Evolutionary conservation across 92 coral and sea anemone species (phyloP).

Genomic region (Metridium senile): DNA sequence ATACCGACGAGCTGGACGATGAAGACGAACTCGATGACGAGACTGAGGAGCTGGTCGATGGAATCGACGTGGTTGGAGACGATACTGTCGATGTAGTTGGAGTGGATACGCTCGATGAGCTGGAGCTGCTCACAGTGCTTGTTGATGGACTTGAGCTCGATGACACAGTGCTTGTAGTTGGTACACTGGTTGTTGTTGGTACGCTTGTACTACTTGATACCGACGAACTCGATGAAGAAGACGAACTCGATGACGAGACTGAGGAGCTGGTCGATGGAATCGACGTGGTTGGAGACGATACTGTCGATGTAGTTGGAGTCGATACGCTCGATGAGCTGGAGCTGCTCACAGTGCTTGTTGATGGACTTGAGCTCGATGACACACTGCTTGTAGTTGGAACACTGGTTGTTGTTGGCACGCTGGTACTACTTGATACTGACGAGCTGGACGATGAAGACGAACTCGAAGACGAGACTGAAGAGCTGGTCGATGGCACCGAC

Average conservation of each 20-base stretch:
- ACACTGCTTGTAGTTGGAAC: slow-evolving; percentile 14
- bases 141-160: neutral
- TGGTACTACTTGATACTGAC: neutral
- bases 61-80: neutral
- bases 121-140: neutral
- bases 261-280: slow-evolving; percentile 4
- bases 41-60: slow-evolving; percentile 3
- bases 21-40: slow-evolving; percentile 18
- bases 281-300: neutral
- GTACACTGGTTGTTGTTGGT: slow-evolving; percentile 8
- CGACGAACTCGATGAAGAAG: neutral
- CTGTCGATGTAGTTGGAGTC: neutral
- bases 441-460: neutral
- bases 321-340: slow-evolving; percentile 27
- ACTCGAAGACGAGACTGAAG: neutral
- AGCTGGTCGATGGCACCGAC: neutral
- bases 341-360: slow-evolving; percentile 15
- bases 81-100: neutral
- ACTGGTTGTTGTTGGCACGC: slow-evolving; percentile 8
- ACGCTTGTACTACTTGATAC: slow-evolving; percentile 1
- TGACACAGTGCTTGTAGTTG: slow-evolving; percentile 10
- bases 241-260: neutral
- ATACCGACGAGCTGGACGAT: neutral
- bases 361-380: neutral
- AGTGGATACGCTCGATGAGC: neutral